These are phyloP conservation scores for Trachelipus rathkii DNA, from an alignment of 1,140 invertebrate species.

Conservation along the genomic window DNA sequence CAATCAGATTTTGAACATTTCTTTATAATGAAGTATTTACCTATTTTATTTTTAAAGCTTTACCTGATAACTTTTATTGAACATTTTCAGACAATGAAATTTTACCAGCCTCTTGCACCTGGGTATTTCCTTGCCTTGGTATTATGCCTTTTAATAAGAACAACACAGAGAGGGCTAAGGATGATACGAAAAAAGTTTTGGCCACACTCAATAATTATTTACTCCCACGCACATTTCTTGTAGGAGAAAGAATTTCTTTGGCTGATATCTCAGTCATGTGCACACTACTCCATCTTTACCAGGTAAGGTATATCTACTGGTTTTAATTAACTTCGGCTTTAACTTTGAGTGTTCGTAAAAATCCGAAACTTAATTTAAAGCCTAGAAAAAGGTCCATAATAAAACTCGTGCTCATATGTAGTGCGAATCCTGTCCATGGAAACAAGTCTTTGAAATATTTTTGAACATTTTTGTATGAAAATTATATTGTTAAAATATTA, in stretches of 20 bases:
- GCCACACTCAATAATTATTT: slow-evolving; percentile 75
- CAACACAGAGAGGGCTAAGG: slow-evolving; percentile 72
- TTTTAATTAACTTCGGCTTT: too few species aligned
- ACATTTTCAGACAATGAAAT: slow-evolving; percentile 65
- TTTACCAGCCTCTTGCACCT: slow-evolving; percentile 83
- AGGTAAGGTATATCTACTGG: slow-evolving; percentile 68
- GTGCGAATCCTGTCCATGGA: not conserved
- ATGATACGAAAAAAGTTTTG: slow-evolving; percentile 74
- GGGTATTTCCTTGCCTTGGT: slow-evolving; percentile 94
- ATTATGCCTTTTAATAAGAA: slow-evolving; percentile 67
- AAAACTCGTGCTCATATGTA: not conserved
- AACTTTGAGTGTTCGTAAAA: too few species aligned
- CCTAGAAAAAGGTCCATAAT: not conserved
- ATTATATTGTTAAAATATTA: too few species aligned
- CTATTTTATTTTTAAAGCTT: not conserved
- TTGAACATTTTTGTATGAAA: too few species aligned
- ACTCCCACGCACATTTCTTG: slow-evolving; percentile 81
- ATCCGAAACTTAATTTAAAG: not conserved
- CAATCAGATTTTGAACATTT: too few species aligned
- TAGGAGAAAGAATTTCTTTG: slow-evolving; percentile 87
- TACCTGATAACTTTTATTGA: not conserved
- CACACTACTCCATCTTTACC: slow-evolving; percentile 79
- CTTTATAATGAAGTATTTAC: too few species aligned
- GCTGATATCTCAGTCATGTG: slow-evolving; percentile 91
- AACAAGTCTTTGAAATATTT: too few species aligned